Evolutionary conservation across 2,113 vertebrate genomes (phyloP), one percentile per base, ranked within the genome.

Genomic region (Ivindomyrus marchei): DNA sequence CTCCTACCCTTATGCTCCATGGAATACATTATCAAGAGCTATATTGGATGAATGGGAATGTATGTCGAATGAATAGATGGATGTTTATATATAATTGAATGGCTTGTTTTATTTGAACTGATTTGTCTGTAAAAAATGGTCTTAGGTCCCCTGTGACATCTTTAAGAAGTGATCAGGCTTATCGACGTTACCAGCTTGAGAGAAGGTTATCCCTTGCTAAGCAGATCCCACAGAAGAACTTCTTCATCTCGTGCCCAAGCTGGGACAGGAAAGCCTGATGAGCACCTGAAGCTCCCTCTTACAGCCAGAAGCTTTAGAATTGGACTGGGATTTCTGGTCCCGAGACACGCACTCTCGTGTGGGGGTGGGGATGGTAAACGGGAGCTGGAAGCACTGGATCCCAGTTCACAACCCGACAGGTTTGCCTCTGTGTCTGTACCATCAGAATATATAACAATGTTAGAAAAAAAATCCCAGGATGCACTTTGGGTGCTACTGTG

Each of bases 271-370:
- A 36, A 24, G 56, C 11, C 58, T 83, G 49, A 83, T 86, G 74
- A 86, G 46, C 53, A 50, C 85, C 70, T 89, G 47, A 85, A 46
- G 17, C 47, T 88, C 87, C 36, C 66, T 49, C 53, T 62, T n/a
- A 11, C 36, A 84, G 58, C 42, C 90, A 87, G 88, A 83, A 45
- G 77, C 58, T 53, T 56, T 11, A 47, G 87, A 52, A 91, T 89
- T 85, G 52, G 85, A 90, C 89, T 91, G 89, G 88, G 80, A 89
- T 49, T 91, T 90, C 58, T 88, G 85, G 88, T 91, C 91, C 89
- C 45, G 15, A 15, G 74, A 47, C 77, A 47, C 47, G 2, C 50
- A 74, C 42, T 11, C 56, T 66, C n/a, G 10, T 31, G 62, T 70
- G 62, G 58, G 58, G 58, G n/a, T 66, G 58, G 62, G n/a, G 62